phyloP scores from a whole-genome alignment of 2,888 invertebrate species.

The Protophormia terraenovae region DNA sequence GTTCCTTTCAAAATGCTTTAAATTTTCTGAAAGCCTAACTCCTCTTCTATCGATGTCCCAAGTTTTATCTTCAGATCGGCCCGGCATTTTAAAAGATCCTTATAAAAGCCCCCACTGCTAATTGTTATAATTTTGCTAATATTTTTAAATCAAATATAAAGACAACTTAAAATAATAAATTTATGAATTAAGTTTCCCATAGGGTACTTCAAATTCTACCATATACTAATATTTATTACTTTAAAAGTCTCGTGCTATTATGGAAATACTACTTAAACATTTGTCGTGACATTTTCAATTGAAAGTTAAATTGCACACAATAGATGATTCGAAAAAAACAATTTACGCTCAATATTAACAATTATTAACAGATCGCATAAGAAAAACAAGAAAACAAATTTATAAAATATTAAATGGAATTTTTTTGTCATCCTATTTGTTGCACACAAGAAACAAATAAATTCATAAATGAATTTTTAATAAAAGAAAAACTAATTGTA shows the following conservation, averaged over 20 bases:
- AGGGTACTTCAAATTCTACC: not conserved
- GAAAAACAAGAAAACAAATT: not conserved
- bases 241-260: slow-evolving; percentile 8
- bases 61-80: no score
- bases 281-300: slow-evolving; percentile 52
- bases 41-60: no score
- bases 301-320: slow-evolving; percentile 40
- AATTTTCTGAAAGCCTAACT: no score
- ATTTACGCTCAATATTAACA: slow-evolving; percentile 34
- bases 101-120: no score
- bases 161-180: no score
- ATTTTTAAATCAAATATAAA: no score
- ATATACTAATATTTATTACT: not conserved
- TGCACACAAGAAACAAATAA: slow-evolving; percentile 5
- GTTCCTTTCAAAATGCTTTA: no score
- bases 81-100: no score
- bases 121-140: no score
- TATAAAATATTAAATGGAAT: slow-evolving; percentile 2
- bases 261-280: not conserved
- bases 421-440: slow-evolving; percentile 4
- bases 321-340: slow-evolving; percentile 34
- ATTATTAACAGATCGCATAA: slow-evolving; percentile 31
- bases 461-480: slow-evolving; percentile 2
- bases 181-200: not conserved
- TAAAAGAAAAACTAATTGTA: slow-evolving; percentile 1